Evolutionary conservation across 1,140 invertebrate species (phyloP).

Genomic region (Globodera ellingtonae): DNA sequence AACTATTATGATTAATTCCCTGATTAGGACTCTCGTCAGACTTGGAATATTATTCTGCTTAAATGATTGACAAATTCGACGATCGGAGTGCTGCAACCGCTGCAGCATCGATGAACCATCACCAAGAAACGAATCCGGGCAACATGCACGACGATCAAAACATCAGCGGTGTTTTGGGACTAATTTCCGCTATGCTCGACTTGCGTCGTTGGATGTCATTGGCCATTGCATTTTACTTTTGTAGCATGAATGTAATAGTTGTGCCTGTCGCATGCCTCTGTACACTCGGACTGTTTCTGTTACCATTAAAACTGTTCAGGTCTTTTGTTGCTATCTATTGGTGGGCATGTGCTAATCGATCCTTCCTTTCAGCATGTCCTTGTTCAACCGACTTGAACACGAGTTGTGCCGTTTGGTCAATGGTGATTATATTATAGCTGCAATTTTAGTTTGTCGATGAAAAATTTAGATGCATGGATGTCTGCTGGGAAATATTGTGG

Average conservation of each 20-base stretch:
- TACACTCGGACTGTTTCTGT: conserved; percentile 41
- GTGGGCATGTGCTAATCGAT: conserved; percentile 1
- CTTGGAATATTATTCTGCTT: neutral
- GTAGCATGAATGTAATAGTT: conserved; percentile 58
- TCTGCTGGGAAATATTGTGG: conserved; percentile 53
- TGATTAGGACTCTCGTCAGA: neutral
- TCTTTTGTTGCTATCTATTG: conserved; percentile 8
- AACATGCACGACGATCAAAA: neutral
- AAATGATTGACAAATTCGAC: neutral
- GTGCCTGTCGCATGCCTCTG: conserved; percentile 57
- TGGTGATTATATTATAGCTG: conserved; percentile 7
- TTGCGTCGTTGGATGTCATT: conserved; percentile 45
- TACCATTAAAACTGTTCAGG: conserved; percentile 51
- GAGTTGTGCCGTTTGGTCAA: conserved; percentile 58
- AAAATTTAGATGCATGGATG: conserved; percentile 46
- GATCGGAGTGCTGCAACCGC: neutral
- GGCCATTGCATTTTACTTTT: conserved; percentile 56
- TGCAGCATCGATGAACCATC: neutral
- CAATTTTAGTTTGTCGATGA: too few relatives aligned
- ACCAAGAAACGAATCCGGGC: neutral
- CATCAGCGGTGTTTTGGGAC: neutral
- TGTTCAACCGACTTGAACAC: conserved; percentile 58
- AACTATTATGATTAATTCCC: too few relatives aligned
- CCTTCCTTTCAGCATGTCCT: conserved; percentile 47
- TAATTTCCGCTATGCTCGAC: conserved; percentile 19